Evolutionary conservation across 2,888 invertebrate species (phyloP), one percentile per base, ranked within the genome.

Genomic region (Monochamus alternatus): DNA sequence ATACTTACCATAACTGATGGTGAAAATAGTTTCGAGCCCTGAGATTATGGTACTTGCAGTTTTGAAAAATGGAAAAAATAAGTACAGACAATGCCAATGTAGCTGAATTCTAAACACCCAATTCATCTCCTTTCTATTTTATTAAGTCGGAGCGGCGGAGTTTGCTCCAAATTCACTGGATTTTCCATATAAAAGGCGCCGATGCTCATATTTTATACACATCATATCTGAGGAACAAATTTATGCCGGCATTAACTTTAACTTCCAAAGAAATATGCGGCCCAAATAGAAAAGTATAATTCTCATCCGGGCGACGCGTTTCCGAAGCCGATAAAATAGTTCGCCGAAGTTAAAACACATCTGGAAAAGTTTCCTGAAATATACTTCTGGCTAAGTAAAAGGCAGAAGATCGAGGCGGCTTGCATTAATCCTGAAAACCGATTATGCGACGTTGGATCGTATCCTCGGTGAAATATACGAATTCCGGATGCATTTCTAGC

Each of bases 341-440:
- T 60, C 44, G 31, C 22, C 22, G 44, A 60, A 69, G 60, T 69
- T 69, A 12, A 62, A 60, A 69, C 69, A n/a, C 51, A 60, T 69
- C 60, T 44, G 14, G 60, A 62, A 47, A 69, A 69, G 47, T 69
- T 69, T 60, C 47, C 47, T 60, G 47, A 69, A 69, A 69, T 69
- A 10, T 60, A 69, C 60, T 69, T 69, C 60, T 10, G 10, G 69
- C 68, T 22, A 7, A 68, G 68, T 44, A 44, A 68, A 60, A 69
- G 59, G 60, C 3, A 47, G 51, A 32, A 60, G 60, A 14, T 69
- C 60, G n/a, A 32, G n/a, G 47, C 32, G 10, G 10, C 64, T 43
- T 43, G 14, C 64, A 43, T 43, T 43, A 64, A 64, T 38, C 43
- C 64, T 14, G 22, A 55, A 22, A 55, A 43, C 38, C 43, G n/a